A percentile compares a stretch with the other conserved stretches of the same genome.
These are phyloP conservation scores for Forbesichthys agassizii DNA, from an alignment of 2,113 vertebrate species.

Conservation along the genomic window DNA sequence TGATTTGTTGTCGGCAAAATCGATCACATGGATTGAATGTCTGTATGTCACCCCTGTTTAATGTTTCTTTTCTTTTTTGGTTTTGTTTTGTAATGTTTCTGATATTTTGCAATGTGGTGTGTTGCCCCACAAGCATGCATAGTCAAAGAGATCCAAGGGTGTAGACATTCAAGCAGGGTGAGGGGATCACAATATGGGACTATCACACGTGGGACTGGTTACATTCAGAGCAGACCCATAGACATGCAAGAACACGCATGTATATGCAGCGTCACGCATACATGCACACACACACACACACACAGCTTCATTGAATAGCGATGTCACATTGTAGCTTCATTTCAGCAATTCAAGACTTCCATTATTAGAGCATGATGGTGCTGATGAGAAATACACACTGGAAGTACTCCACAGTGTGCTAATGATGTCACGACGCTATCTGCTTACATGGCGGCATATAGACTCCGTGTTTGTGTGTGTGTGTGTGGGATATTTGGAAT, in stretches of 20 bases:
- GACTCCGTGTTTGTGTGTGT: constrained; percentile 28
- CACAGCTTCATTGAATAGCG: constrained; percentile 6
- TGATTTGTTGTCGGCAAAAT: constrained; percentile 59
- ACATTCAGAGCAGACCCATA: constrained; percentile 45
- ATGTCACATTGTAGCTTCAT: constrained; percentile 42
- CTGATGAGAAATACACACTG: constrained; percentile 23
- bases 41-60: constrained; percentile 56
- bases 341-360: constrained; percentile 29
- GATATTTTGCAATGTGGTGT: constrained; percentile 56
- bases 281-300: not conserved
- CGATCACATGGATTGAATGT: constrained; percentile 64
- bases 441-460: constrained; percentile 4
- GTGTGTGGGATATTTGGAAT: not conserved
- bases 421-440: constrained; percentile 44
- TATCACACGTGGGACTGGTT: constrained; percentile 73
- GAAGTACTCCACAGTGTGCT: constrained; percentile 25
- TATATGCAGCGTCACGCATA: not conserved
- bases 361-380: constrained; percentile 31
- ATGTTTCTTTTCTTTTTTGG: constrained; percentile 57
- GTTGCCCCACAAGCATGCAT: constrained; percentile 61
- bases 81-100: constrained; percentile 17
- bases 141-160: constrained; percentile 70
- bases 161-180: constrained; percentile 62
- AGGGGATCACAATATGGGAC: constrained; percentile 62
- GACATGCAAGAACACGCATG: not conserved